Base-by-base conservation (phyloP, 2,797 vertebrate species). In the Mus spretus region DNA sequence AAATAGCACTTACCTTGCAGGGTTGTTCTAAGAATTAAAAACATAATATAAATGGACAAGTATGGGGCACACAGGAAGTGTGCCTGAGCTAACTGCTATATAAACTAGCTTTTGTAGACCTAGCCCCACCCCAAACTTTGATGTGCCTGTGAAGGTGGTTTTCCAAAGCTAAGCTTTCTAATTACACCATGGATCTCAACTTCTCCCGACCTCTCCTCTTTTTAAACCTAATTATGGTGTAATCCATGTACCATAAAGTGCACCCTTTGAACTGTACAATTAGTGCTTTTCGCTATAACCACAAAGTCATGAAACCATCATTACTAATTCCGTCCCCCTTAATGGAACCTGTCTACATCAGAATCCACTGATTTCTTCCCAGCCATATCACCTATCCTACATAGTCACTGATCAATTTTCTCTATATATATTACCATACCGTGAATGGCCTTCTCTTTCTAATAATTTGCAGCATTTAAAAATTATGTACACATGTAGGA, bases 1-100 rank as follows among this genome's bases (percentile, higher is more conserved):
- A 47, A 85, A 15, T 20, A 85, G 44, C 11, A 92, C 47, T 34
- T 86, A 90, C 53, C 37, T 86, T 90, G 53, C 74, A 87, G 55
- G 59, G 47, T 81, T 91, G 44, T 93, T 94, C 91, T 74, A 63
- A 92, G 14, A 55, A 93, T 93, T 34, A 50, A 89, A 82, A 95
- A 63, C 7, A 89, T 55, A 77, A 89, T 96, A 9, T 63, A 89
- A 78, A 91, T 65, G 53, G 22, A 53, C 89, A 86, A 88, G 53
- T 89, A 1, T 24, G 5, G 65, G 31, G 24, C 70, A 83, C 53
- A 44, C 47, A 96, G 55, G n/a, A 78, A 94, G 10, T 74, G 2
- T 20, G 6, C 88, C 53, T n/a, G 13, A 80, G 50, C 83, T 89
- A 77, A n/a, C 40, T 93, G 34, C 79, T 37, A 6, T 84, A 82